Evolutionary conservation across 2,888 invertebrate genomes (phyloP).

Genomic region (Dendrolimus houi): DNA sequence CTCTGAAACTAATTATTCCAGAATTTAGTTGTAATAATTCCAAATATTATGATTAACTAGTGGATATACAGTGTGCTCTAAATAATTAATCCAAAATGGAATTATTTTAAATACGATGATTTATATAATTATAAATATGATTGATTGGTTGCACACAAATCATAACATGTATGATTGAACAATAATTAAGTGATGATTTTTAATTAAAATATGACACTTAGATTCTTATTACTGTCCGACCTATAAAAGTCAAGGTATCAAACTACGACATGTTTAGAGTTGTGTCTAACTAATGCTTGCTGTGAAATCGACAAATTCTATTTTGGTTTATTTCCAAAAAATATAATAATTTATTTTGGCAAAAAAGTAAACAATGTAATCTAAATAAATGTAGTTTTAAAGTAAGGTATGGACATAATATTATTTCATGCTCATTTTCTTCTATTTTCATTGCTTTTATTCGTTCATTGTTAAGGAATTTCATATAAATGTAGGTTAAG

Average conservation of each 20-base stretch:
- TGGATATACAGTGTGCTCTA: too few relatives aligned
- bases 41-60: too few relatives aligned
- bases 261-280: conserved; percentile 14
- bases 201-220: conserved; percentile 13
- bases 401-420: background rate
- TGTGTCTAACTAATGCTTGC: conserved; percentile 19
- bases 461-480: conserved; percentile 25
- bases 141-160: conserved; percentile 19
- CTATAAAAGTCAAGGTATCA: conserved; percentile 29
- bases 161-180: conserved; percentile 16
- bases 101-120: too few relatives aligned
- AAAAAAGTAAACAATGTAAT: conserved; percentile 1
- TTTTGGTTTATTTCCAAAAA: too few relatives aligned
- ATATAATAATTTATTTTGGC: too few relatives aligned
- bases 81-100: too few relatives aligned
- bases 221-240: conserved; percentile 47
- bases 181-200: conserved; percentile 8
- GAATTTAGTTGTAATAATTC: too few relatives aligned
- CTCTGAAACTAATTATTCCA: too few relatives aligned
- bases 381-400: conserved; percentile 1
- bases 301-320: too few relatives aligned
- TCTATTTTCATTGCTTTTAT: conserved; percentile 5
- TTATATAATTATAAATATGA: too few relatives aligned
- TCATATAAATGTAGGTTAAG: conserved; percentile 21
- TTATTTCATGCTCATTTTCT: too few relatives aligned